Evolutionary conservation across 2,888 invertebrate genomes (phyloP).

Genomic region (Acholoe squamosa): DNA sequence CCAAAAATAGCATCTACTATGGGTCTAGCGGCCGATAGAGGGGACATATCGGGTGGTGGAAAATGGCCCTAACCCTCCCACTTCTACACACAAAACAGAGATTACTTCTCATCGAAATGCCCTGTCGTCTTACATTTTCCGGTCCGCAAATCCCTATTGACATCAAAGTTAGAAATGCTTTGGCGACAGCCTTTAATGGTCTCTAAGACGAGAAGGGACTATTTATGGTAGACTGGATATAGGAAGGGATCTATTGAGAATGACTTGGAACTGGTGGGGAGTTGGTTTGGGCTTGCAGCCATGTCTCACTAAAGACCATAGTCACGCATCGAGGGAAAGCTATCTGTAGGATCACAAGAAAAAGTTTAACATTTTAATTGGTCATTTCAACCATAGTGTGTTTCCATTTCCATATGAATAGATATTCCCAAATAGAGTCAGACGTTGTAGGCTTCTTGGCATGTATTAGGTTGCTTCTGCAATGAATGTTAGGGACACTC

Average conservation of each 20-base stretch:
- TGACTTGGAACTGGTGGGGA: neutral
- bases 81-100: conserved; percentile 5
- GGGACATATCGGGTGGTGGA: too few relatives aligned
- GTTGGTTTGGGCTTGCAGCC: neutral
- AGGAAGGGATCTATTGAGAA: conserved; percentile 8
- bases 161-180: conserved; percentile 50
- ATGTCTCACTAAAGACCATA: neutral
- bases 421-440: neutral
- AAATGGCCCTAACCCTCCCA: neutral
- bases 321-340: neutral
- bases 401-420: neutral
- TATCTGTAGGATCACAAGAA: neutral
- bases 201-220: neutral
- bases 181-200: conserved; percentile 43
- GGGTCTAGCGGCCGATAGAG: too few relatives aligned
- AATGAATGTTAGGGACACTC: too few relatives aligned
- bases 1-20: too few relatives aligned
- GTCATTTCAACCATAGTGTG: conserved; percentile 14
- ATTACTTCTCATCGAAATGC: conserved; percentile 31
- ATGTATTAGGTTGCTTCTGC: neutral
- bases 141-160: conserved; percentile 23
- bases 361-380: conserved; percentile 25
- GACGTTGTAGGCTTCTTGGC: neutral
- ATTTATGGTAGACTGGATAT: conserved; percentile 12
- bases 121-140: conserved; percentile 53